Base-by-base conservation (phyloP, 2,888 invertebrate genomes). In the Morinoia aosen region DNA sequence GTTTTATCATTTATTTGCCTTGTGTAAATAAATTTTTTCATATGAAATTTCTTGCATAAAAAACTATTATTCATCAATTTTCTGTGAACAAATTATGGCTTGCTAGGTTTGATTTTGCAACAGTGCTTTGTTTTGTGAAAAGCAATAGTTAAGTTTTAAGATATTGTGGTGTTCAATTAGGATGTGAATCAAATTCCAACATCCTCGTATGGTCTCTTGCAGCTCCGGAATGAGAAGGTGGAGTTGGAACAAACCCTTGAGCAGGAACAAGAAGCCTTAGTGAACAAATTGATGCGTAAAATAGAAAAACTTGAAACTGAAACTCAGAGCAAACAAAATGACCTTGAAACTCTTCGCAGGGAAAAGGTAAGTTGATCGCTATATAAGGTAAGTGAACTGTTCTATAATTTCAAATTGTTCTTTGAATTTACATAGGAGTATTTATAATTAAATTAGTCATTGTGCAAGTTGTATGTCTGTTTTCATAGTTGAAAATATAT, bases 291-390 rank as follows among this genome's bases (percentile, higher is more conserved):
- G 97, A 99, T 99, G 99, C 98, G 99, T 96, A 99, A 99, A 97
- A 99, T 99, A 97, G 99, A 99, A 97, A 99, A 99, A 97, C 98
- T 99, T 64, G 99, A 99, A 97, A 99, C 99, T 2, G 99, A 99
- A 97, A 99, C 99, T 57, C 98, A 98, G 96, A 98, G 98, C 94
- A 99, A 99, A 97, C 99, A 99, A 97, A 98, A 98, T 96, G 99
- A 99, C 97, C 97, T 99, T 97, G 99, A 99, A 97, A 99, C 99
- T 97, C 98, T 99, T 97, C 98, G 99, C 94, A 98, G 99, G 96
- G 99, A 99, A 97, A 99, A 99, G 98, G 98, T 96, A 61, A 58
- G 61, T 91, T 19, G 12, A 8, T 8, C 8, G 48, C 48, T 48
- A 48, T 48, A 48, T 48, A 48, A 48, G 48, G 64, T 64, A 2